Base-by-base conservation (phyloP, 2,888 invertebrate species). In the Lasioglossum villosulum region DNA sequence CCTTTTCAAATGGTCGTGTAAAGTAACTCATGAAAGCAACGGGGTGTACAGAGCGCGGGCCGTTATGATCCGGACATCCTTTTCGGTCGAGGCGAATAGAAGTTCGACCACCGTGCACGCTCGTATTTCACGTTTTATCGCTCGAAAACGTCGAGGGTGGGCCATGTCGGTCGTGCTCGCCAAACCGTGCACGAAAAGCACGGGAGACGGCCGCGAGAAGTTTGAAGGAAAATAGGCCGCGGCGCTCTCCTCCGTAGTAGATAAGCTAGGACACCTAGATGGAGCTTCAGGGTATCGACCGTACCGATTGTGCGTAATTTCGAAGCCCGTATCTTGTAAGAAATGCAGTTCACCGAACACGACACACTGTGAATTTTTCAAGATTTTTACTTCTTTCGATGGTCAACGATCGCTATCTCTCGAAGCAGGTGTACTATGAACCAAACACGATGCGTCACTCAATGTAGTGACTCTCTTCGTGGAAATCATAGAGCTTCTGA, bases 101-200 rank as follows among this genome's bases (percentile, higher is more conserved):
- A 81, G 77, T 84, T 86, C 84, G 82, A 84, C 87, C 90, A 87
- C 84, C 88, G 88, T 87, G 89, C 80, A 45, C 76, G 89, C 87
- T 90, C 94, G 92, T 95, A 94, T 94, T 93, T 95, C 94, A 95
- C 89, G 93, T 93, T 95, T 95, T 95, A 95, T 95, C 93, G 94
- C 91, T 91, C 86, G 93, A 94, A 92, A 94, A 93, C 91, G 89
- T 88, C 89, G 89, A 93, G 90, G 72, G 76, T 86, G 87, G 86
- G 83, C 86, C 74, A 52, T 23, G 34, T 37, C n/a, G 76, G 83
- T 79, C 63, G 78, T 86, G 83, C 83, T 86, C 83, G 87, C 59
- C 87, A 86, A 86, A 86, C 83, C 87, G 73, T 78, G 78, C 56
- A 80, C 86, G 75, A 68, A 86, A 86, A 86, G 75, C 39, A 71